Evolutionary conservation across 1,140 invertebrate genomes (phyloP), one percentile per base, ranked within the genome.

Genomic region (Nephotettix cincticeps): DNA sequence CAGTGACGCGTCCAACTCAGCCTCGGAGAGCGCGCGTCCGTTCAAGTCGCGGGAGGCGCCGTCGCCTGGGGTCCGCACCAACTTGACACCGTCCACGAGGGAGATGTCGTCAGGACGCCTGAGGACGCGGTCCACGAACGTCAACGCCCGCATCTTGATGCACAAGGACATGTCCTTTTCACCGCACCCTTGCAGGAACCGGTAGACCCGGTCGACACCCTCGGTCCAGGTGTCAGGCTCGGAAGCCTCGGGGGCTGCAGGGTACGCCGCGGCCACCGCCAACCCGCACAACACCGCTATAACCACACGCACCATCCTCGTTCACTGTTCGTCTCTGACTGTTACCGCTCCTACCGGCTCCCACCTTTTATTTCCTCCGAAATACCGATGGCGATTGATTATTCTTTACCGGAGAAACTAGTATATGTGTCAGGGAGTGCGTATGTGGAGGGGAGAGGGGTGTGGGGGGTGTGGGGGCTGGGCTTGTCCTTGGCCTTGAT

Each of bases 81-180:
- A 83, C 58, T 86, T 87, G 70, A 93, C 83, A 32, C 90, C 90
- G 74, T 91, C 90, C 69, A 85, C 80, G 13, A 93, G 64, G 19
- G 78, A 76, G 71, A 86, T 83, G 76, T 85, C 81, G n/a, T 81
- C 81, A 9, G 81, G 80, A 3, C 80, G 75, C 1, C 86, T 86
- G 61, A 86, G 80, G n/a, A 84, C 80, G 2, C 76, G 79, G 73
- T 90, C 89, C 6, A 90, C 84, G 74, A 86, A 89, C 75, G 86
- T 86, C n/a, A 91, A 75, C 4, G 88, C 88, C 17, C 87, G 80
- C 80, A 77, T 78, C 84, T 93, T 93, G 69, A 93, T 81, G 76
- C 91, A 93, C 77, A 91, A 83, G 30, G 88, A 82, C 72, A 93
- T 80, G 70, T 90, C 88, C 72, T 87, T 83, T 65, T 91, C 87